Conservation (phyloP, 1,140 invertebrate genomes). For the Andricus grossulariae region DNA sequence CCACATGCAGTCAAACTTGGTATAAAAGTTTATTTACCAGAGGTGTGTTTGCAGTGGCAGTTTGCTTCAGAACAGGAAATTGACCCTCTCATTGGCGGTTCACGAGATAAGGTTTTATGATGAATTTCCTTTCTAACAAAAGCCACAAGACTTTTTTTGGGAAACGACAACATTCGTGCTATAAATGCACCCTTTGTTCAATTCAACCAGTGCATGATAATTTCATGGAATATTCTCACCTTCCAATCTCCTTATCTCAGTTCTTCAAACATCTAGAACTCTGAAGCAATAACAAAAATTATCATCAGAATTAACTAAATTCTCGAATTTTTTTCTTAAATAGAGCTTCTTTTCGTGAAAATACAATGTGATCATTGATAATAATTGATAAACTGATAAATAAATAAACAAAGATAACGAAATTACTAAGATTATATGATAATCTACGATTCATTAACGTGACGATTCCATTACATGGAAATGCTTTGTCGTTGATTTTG, state of each 20-base stretch:
- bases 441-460: too few species aligned
- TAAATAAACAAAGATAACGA: too few species aligned
- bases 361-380: too few species aligned
- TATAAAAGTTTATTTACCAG: slow-evolving; percentile 7
- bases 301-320: too few species aligned
- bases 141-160: neutral
- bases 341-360: too few species aligned
- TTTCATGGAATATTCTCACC: neutral
- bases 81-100: slow-evolving; percentile 8
- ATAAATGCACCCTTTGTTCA: slow-evolving; percentile 1
- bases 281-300: neutral
- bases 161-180: neutral
- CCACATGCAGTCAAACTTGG: slow-evolving; percentile 3
- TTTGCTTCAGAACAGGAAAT: slow-evolving; percentile 4
- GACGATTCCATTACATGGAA: too few species aligned
- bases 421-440: too few species aligned
- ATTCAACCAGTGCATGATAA: neutral
- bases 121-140: slow-evolving; percentile 46
- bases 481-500: too few species aligned
- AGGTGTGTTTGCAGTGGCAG: neutral
- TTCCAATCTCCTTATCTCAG: neutral
- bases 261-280: slow-evolving; percentile 6
- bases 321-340: neutral
- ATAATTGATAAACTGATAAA: too few species aligned
- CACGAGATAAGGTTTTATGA: slow-evolving; percentile 54